phyloP scores from a whole-genome alignment of 2,888 invertebrate genomes.

The Polymixis lichenea region DNA sequence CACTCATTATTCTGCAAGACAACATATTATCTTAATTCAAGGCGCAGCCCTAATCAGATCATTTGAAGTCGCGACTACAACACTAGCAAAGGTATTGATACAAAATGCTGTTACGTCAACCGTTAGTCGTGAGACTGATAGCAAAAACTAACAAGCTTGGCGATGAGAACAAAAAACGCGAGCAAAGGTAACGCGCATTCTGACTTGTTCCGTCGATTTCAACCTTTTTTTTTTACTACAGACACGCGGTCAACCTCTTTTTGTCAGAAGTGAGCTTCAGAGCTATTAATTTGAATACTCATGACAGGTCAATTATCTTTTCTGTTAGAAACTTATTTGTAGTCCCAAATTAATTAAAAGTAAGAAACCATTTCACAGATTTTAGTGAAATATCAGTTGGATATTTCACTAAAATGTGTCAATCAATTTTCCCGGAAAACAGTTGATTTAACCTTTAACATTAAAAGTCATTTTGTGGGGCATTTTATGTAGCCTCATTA shows the following conservation, averaged over 20 bases:
- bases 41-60: constrained; percentile 38
- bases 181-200: constrained; percentile 35
- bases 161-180: constrained; percentile 56
- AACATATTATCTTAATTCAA: constrained; percentile 37
- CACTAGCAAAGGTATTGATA: constrained; percentile 49
- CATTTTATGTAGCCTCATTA: neutral
- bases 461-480: too few species aligned
- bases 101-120: constrained; percentile 71
- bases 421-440: too few species aligned
- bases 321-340: too few species aligned
- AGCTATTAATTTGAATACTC: too few species aligned
- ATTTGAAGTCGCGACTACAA: constrained; percentile 38
- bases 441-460: too few species aligned
- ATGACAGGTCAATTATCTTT: too few species aligned
- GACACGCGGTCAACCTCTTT: neutral
- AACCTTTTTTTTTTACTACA: neutral
- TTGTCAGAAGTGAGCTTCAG: too few species aligned
- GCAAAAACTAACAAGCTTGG: constrained; percentile 62
- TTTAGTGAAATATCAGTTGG: too few species aligned
- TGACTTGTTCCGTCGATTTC: constrained; percentile 42
- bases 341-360: too few species aligned
- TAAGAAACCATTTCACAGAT: too few species aligned
- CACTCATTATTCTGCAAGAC: constrained; percentile 7
- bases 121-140: constrained; percentile 65
- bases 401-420: too few species aligned